A percentile compares a stretch with the other conserved stretches of the same genome.
Evolutionary conservation across 1,140 invertebrate species (phyloP).

Genomic region (Hyles euphorbiae): DNA sequence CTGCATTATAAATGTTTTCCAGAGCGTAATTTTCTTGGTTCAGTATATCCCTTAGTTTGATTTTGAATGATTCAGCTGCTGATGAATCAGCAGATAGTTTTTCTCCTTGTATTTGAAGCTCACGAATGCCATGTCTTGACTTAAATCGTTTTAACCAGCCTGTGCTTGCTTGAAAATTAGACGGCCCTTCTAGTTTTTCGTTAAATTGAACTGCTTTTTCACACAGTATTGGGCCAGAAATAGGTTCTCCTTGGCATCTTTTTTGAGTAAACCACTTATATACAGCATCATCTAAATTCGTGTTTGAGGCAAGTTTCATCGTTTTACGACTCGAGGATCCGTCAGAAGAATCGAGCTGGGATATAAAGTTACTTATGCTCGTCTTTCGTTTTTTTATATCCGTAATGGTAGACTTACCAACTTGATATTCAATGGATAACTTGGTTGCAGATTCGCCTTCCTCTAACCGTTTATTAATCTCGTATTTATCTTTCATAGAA

Average conservation of each 20-base stretch:
- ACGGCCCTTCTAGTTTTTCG: conserved; percentile 11
- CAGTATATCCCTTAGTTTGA: conserved; percentile 24
- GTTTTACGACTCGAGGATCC: conserved; percentile 29
- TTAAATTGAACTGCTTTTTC: conserved; percentile 28
- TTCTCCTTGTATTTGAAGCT: conserved; percentile 27
- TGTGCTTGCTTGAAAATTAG: conserved; percentile 33
- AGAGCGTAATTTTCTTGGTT: conserved; percentile 24
- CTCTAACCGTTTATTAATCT: conserved; percentile 24
- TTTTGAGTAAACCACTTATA: conserved; percentile 32
- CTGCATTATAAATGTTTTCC: conserved; percentile 51
- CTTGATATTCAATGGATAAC: conserved; percentile 20
- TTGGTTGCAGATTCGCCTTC: conserved; percentile 25
- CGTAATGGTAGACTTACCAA: conserved; percentile 28
- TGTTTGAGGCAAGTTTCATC: conserved; percentile 31
- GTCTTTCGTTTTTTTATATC: conserved; percentile 26
- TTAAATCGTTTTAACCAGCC: conserved; percentile 32
- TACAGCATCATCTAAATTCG: conserved; percentile 28
- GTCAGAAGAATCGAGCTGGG: conserved; percentile 29
- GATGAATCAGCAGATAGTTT: conserved; percentile 26
- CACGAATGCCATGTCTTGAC: conserved; percentile 31
- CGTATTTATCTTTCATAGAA: conserved; percentile 27
- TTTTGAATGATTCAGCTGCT: conserved; percentile 28
- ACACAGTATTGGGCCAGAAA: conserved; percentile 29
- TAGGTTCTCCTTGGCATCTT: conserved; percentile 29
- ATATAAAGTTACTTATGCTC: conserved; percentile 21